Conservation (phyloP, 2,888 invertebrate species). For the Sarcophaga rosellei region DNA sequence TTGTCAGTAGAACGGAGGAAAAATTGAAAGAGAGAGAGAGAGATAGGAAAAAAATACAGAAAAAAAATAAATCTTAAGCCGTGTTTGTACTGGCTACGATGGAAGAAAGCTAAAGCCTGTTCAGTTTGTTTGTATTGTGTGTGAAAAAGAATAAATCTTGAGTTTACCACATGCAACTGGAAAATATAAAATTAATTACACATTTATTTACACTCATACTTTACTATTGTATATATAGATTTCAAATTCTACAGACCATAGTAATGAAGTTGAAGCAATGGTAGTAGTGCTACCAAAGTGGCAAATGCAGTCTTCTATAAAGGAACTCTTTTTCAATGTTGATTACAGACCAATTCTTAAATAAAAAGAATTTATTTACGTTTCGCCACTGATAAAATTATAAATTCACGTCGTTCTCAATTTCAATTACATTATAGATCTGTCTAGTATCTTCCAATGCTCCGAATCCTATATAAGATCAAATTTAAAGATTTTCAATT, state of each 20-base stretch:
- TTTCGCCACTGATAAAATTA: too few relatives aligned
- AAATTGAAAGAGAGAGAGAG: slow-evolving; percentile 16
- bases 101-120: slow-evolving; percentile 25
- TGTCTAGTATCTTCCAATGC: too few relatives aligned
- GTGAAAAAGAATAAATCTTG: slow-evolving; percentile 30
- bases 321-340: too few relatives aligned
- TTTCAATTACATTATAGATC: too few relatives aligned
- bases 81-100: neutral
- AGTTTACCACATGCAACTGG: slow-evolving; percentile 14
- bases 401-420: too few relatives aligned
- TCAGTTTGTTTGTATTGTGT: slow-evolving; percentile 20
- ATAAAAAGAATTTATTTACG: too few relatives aligned
- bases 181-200: slow-evolving; percentile 55
- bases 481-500: too few relatives aligned
- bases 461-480: too few relatives aligned
- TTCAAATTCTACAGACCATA: neutral
- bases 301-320: neutral
- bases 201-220: slow-evolving; percentile 61
- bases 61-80: slow-evolving; percentile 47
- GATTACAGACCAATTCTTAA: too few relatives aligned
- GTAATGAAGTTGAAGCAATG: too few relatives aligned
- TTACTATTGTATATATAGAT: slow-evolving; percentile 21
- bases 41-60: slow-evolving; percentile 18
- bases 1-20: slow-evolving; percentile 52
- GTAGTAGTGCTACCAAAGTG: too few relatives aligned